Base-by-base conservation (phyloP, 2,113 vertebrate genomes). In the Chloebia gouldiae region DNA sequence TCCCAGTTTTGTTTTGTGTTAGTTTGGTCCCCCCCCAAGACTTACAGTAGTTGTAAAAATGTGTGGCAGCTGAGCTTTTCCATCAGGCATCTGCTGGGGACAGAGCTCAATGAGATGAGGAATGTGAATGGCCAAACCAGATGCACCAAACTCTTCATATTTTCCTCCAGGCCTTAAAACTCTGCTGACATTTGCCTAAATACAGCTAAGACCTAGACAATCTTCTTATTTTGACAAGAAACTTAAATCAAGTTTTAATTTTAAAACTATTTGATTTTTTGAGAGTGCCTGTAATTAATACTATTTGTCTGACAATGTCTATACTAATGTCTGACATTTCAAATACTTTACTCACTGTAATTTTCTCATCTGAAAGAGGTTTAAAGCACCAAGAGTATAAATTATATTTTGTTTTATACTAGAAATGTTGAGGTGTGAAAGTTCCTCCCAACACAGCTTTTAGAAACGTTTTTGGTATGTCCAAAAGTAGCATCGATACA, bases 161-260 rank as follows among this genome's bases (percentile, higher is more conserved):
- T 76, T 87, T 92, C 14, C 54, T 83, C 10, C 42, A 88, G 90
- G 71, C 66, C 53, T 76, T 54, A 90, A 63, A 69, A 75, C 56
- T 83, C 33, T 79, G 66, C 45, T 89, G 73, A 66, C 27, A 44
- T 93, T 93, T 92, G 47, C 59, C 42, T 82, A 90, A 95, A 81
- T 66, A 42, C 31, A 82, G 31, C 39, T 60, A 35, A 57, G 63
- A 79, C 45, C 68, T 47, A 85, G 33, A 59, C 54, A 76, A 50
- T 78, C 59, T 86, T 73, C 47, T 80, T 82, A 91, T 92, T 96
- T 93, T 95, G 81, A 94, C 80, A 83, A 77, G 86, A 90, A 92
- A 83, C 76, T 83, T 94, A 73, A 56, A 86, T 42, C 28, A 87
- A 65, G 13, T 86, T 93, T 93, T 90, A 93, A 93, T 96, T 96